Percentiles rank a stretch among this genome's conserved stretches.
These are phyloP conservation scores for Antheraea mylitta DNA, from an alignment of 1,140 invertebrate genomes.

Conservation along the genomic window DNA sequence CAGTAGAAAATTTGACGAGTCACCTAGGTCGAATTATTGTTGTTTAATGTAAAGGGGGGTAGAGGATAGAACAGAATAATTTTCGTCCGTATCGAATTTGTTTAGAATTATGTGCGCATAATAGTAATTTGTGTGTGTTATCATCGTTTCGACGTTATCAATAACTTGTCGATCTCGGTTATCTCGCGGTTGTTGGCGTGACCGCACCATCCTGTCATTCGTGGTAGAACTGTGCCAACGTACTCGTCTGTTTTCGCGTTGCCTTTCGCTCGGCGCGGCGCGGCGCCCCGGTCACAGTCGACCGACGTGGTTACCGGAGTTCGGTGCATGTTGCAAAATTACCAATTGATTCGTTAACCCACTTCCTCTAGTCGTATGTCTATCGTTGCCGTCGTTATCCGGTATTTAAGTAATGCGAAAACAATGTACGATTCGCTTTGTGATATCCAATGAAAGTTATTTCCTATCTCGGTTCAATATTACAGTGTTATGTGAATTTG, in stretches of 20 bases:
- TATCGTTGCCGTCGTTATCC: slow-evolving; percentile 29
- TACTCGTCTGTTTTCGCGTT: slow-evolving; percentile 63
- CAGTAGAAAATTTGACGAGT: too few species aligned
- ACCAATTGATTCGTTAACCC: slow-evolving; percentile 56
- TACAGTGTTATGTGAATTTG: slow-evolving; percentile 4
- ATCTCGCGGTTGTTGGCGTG: slow-evolving; percentile 53
- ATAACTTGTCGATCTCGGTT: slow-evolving; percentile 59
- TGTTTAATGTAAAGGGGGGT: too few species aligned
- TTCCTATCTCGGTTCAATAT: neutral
- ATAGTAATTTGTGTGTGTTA: slow-evolving; percentile 49
- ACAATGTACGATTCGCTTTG: slow-evolving; percentile 27
- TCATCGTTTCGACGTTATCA: slow-evolving; percentile 55
- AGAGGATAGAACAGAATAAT: too few species aligned
- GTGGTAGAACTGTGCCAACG: slow-evolving; percentile 61
- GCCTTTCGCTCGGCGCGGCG: slow-evolving; percentile 56
- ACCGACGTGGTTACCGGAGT: slow-evolving; percentile 37
- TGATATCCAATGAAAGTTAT: slow-evolving; percentile 8
- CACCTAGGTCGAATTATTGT: too few species aligned
- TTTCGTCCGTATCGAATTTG: neutral
- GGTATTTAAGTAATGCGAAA: slow-evolving; percentile 36
- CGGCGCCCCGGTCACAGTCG: slow-evolving; percentile 49
- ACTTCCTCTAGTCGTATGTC: slow-evolving; percentile 37
- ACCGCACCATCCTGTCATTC: slow-evolving; percentile 64
- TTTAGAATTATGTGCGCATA: slow-evolving; percentile 6
- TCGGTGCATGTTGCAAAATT: slow-evolving; percentile 53